Percentiles rank a stretch among this genome's conserved stretches.
Conservation (phyloP, 2,113 vertebrate species). For the Verasper variegatus region DNA sequence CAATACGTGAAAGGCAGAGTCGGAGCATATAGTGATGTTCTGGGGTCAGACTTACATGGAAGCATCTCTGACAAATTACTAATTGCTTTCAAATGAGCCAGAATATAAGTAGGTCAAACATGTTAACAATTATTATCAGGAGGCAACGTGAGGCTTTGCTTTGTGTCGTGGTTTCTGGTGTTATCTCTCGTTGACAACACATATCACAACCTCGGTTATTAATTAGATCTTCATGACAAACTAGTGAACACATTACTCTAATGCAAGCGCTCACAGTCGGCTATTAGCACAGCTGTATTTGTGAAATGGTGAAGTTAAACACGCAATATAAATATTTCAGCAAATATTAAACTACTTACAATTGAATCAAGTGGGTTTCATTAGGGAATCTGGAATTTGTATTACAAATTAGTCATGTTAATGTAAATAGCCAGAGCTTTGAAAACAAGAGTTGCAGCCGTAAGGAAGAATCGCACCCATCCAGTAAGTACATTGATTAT, state of each 20-base stretch:
- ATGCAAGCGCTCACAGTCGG: conserved; percentile 14
- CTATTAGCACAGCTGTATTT: neutral
- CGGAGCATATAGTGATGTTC: conserved; percentile 17
- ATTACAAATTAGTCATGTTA: conserved; percentile 69
- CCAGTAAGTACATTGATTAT: conserved; percentile 71
- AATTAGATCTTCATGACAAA: conserved; percentile 14
- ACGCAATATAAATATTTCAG: conserved; percentile 38
- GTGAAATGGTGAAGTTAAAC: conserved; percentile 9
- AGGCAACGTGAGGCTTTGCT: neutral
- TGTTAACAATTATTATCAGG: conserved; percentile 11
- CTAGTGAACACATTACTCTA: conserved; percentile 16
- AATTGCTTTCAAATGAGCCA: conserved; percentile 29
- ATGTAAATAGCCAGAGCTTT: conserved; percentile 65
- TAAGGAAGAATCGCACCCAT: conserved; percentile 60
- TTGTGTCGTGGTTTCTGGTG: conserved; percentile 19
- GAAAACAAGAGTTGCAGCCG: conserved; percentile 58
- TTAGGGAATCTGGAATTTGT: conserved; percentile 57
- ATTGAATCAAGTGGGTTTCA: conserved; percentile 57
- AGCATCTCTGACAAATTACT: conserved; percentile 7
- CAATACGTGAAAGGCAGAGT: conserved; percentile 31
- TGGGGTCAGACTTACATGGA: conserved; percentile 14
- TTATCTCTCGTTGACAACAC: conserved; percentile 13
- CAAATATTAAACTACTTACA: conserved; percentile 52
- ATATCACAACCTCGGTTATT: conserved; percentile 1
- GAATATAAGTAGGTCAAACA: conserved; percentile 37